Conservation (phyloP, 2,888 invertebrate species). For the Caenorhabditis becei region DNA sequence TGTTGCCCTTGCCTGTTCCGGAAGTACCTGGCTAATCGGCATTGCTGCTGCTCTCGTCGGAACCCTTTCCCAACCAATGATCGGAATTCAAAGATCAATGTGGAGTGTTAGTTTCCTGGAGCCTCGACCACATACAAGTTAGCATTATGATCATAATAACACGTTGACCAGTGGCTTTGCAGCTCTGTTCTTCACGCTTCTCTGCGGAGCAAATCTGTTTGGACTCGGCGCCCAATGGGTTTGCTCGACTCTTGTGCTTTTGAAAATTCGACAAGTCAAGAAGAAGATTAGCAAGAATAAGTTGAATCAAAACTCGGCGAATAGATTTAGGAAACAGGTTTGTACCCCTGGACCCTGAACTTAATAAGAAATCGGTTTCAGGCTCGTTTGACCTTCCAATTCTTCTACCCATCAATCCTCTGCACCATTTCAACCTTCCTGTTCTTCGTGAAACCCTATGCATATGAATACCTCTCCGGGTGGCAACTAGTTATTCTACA, state of each 20-base stretch:
- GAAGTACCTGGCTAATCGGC: slow-evolving; percentile 77
- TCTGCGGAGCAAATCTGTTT: slow-evolving; percentile 66
- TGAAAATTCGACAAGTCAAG: slow-evolving; percentile 78
- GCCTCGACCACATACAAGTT: slow-evolving; percentile 55
- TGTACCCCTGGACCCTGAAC: not conserved
- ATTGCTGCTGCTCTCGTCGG: slow-evolving; percentile 72
- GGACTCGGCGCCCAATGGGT: slow-evolving; percentile 74
- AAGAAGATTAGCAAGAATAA: slow-evolving; percentile 79
- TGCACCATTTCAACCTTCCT: slow-evolving; percentile 78
- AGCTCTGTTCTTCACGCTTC: slow-evolving; percentile 68
- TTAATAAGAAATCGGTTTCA: slow-evolving; percentile 47
- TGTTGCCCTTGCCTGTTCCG: slow-evolving; percentile 75
- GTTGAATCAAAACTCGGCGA: slow-evolving; percentile 79
- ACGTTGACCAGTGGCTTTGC: no score
- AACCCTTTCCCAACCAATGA: slow-evolving; percentile 72
- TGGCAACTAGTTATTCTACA: slow-evolving; percentile 75
- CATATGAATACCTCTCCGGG: slow-evolving; percentile 63
- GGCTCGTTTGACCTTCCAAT: slow-evolving; percentile 79
- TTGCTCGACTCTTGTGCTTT: slow-evolving; percentile 76
- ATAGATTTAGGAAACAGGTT: slow-evolving; percentile 79
- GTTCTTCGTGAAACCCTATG: slow-evolving; percentile 76
- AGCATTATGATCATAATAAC: no score
- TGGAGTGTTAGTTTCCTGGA: slow-evolving; percentile 74
- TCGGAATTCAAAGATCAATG: slow-evolving; percentile 73
- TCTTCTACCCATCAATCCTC: slow-evolving; percentile 79